Conservation (phyloP, 2,113 vertebrate genomes). For the Bubalus kerabau region DNA sequence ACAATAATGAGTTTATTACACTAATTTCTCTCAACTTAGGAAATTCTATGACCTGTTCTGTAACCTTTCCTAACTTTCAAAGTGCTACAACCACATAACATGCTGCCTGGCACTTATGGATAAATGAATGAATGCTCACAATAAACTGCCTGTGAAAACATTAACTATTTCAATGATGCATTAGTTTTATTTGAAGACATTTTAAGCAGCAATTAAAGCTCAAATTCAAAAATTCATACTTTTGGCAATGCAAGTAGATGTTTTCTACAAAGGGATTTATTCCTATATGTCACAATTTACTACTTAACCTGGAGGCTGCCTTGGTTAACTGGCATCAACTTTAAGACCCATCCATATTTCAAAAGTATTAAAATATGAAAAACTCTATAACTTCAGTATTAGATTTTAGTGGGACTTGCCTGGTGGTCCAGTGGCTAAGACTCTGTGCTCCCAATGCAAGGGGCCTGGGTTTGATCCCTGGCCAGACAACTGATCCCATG, state of each 20-base stretch:
- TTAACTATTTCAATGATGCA: neutral
- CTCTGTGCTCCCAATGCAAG: neutral
- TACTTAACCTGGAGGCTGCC: neutral
- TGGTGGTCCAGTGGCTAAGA: neutral
- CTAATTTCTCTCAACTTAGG: constrained; percentile 2
- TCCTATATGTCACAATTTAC: neutral
- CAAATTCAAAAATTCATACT: neutral
- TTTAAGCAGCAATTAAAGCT: neutral
- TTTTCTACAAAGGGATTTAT: neutral
- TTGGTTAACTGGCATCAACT: neutral
- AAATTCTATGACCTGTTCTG: neutral
- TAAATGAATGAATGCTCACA: neutral
- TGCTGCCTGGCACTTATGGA: neutral
- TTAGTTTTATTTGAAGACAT: neutral
- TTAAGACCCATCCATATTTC: neutral
- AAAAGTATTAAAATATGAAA: constrained; percentile 18
- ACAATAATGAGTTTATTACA: neutral
- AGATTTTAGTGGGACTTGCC: neutral
- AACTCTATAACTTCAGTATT: neutral
- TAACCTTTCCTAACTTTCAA: neutral
- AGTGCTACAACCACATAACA: neutral
- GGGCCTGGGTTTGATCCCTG: neutral
- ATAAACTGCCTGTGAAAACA: neutral
- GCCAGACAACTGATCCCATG: neutral
- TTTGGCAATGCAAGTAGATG: neutral